Conservation (phyloP, 2,113 vertebrate species). For the Pangasianodon gigas region DNA sequence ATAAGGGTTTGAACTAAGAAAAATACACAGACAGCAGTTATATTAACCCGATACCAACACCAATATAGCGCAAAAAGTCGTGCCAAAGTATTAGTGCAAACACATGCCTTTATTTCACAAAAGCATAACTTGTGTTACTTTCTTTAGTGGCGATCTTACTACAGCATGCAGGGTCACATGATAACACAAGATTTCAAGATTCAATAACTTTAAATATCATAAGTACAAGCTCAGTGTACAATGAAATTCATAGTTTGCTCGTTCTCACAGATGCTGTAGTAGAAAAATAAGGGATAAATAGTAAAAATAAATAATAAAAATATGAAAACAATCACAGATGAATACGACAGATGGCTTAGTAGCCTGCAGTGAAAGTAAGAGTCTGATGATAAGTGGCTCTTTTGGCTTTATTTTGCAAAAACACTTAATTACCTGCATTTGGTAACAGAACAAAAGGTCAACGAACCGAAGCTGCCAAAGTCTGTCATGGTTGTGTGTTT, state of each 20-base stretch:
- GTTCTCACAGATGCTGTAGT: neutral
- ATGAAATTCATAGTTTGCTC: neutral
- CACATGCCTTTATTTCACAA: too few species aligned
- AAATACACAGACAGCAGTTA: neutral
- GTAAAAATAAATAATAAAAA: neutral
- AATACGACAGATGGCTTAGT: neutral
- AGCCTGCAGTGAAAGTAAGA: neutral
- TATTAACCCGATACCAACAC: neutral
- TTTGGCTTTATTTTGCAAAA: neutral
- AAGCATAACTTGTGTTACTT: neutral
- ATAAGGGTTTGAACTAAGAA: neutral
- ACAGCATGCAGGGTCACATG: neutral
- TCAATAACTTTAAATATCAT: neutral
- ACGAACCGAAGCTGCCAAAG: neutral
- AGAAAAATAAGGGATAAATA: neutral
- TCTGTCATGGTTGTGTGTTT: neutral
- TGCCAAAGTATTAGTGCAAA: neutral
- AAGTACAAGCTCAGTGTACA: neutral
- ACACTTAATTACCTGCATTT: neutral
- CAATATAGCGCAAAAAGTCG: neutral
- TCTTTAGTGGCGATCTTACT: neutral
- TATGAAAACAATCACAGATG: neutral
- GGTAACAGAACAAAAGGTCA: neutral
- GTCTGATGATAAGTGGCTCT: neutral
- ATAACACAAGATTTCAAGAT: neutral